A percentile compares a stretch with the other conserved stretches of the same genome.
Evolutionary conservation across 2,113 vertebrate species (phyloP).

Genomic region (Rafetus swinhoei): DNA sequence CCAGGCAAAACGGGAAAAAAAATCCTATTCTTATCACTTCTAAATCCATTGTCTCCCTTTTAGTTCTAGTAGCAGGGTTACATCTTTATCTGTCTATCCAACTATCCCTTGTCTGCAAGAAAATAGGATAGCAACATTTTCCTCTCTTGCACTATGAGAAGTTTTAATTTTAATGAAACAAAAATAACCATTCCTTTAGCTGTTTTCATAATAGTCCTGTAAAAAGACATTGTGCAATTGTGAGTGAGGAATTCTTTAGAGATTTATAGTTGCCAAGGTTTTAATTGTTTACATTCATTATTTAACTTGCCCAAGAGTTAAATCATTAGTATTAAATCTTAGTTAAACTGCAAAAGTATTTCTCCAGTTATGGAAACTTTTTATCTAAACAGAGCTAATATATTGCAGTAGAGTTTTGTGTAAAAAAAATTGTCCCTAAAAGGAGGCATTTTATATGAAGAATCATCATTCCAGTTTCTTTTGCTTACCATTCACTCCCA

Average conservation of each 20-base stretch:
- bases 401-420: neutral
- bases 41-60: neutral
- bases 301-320: neutral
- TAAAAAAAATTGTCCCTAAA: neutral
- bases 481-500: neutral
- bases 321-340: neutral
- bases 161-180: neutral
- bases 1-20: neutral
- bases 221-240: neutral
- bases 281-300: neutral
- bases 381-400: conserved; percentile 26
- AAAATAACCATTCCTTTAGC: neutral
- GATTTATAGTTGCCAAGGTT: neutral
- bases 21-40: neutral
- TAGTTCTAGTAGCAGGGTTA: neutral
- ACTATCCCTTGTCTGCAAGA: neutral
- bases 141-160: neutral
- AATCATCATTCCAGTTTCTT: neutral
- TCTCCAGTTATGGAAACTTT: neutral
- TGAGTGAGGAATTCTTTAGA: neutral
- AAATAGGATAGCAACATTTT: neutral
- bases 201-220: neutral
- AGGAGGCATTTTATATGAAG: neutral
- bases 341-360: neutral
- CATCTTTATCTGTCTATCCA: neutral